Conservation (phyloP, 1,140 invertebrate genomes). For the Linepithema humile region DNA sequence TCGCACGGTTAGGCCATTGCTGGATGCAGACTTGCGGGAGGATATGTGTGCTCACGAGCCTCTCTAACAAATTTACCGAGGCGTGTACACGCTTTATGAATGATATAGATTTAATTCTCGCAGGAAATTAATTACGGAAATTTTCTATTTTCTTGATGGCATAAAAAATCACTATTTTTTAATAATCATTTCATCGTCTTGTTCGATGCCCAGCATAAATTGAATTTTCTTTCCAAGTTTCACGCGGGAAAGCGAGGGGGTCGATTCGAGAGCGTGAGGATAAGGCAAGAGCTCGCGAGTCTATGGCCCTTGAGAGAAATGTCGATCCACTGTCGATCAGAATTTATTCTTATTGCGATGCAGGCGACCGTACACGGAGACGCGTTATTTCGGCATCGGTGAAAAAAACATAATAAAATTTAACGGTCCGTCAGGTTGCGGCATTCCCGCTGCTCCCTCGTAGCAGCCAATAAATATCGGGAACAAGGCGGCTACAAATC, state of each 20-base stretch:
- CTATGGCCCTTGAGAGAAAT: slow-evolving; percentile 30
- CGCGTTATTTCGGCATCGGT: slow-evolving; percentile 70
- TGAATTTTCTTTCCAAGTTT: slow-evolving; percentile 21
- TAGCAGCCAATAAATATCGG: slow-evolving; percentile 80
- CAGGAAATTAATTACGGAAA: too few species aligned
- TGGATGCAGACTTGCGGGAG: slow-evolving; percentile 30
- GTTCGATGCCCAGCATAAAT: background rate
- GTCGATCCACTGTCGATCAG: slow-evolving; percentile 58
- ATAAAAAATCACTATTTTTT: too few species aligned
- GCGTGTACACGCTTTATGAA: background rate
- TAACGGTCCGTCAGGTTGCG: slow-evolving; percentile 78
- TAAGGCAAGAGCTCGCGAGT: background rate
- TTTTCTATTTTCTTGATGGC: too few species aligned
- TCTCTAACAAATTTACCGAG: slow-evolving; percentile 60
- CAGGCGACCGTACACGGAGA: slow-evolving; percentile 59
- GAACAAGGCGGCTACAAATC: slow-evolving; percentile 80
- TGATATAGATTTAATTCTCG: too few species aligned
- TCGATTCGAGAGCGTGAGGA: slow-evolving; percentile 21
- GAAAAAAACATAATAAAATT: slow-evolving; percentile 81
- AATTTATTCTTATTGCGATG: slow-evolving; percentile 65
- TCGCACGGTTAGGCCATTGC: slow-evolving; percentile 52
- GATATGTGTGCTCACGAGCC: slow-evolving; percentile 50
- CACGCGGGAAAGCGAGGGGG: background rate
- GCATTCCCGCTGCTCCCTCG: slow-evolving; percentile 38
- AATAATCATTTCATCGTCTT: background rate